phyloP scores from a whole-genome alignment of 2,113 vertebrate species.

The Rhinopomastus cyanomelas region DNA sequence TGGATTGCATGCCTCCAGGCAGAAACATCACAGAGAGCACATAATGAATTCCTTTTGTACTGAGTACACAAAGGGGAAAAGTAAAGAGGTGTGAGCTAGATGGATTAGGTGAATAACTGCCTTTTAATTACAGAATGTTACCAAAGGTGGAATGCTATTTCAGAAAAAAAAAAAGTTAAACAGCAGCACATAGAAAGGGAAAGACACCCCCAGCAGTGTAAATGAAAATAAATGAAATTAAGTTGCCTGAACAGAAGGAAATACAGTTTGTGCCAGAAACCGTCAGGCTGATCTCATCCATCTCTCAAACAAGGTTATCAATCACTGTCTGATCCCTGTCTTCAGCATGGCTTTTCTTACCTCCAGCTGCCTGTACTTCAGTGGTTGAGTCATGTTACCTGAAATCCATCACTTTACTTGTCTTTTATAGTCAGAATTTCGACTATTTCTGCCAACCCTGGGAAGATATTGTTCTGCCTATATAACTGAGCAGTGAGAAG shows the following conservation, averaged over 20 bases:
- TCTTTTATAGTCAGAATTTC: conserved; percentile 8
- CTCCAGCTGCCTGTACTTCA: conserved; percentile 21
- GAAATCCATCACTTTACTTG: not conserved
- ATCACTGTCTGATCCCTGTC: conserved; percentile 44
- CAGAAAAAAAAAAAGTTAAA: not conserved
- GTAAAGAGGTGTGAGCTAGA: not conserved
- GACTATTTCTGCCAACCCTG: not conserved
- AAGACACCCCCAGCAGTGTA: conserved; percentile 28
- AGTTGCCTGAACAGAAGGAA: conserved; percentile 61
- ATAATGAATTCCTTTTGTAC: conserved; percentile 15
- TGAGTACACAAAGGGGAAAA: conserved; percentile 18
- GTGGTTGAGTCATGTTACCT: not conserved
- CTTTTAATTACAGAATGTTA: conserved; percentile 40
- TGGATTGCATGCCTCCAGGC: not conserved
- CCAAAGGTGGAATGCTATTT: not conserved
- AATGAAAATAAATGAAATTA: conserved; percentile 69
- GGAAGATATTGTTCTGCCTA: not conserved
- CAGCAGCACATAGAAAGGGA: not conserved
- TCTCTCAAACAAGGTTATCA: conserved; percentile 67
- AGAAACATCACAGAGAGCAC: conserved; percentile 1
- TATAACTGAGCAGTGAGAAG: not conserved
- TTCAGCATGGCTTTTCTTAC: conserved; percentile 24
- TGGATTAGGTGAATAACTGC: not conserved
- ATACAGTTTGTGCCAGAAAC: conserved; percentile 60
- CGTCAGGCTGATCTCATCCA: conserved; percentile 54